These are phyloP conservation scores for Meloidogyne exigua DNA, from an alignment of 1,140 invertebrate genomes.

Conservation along the genomic window DNA sequence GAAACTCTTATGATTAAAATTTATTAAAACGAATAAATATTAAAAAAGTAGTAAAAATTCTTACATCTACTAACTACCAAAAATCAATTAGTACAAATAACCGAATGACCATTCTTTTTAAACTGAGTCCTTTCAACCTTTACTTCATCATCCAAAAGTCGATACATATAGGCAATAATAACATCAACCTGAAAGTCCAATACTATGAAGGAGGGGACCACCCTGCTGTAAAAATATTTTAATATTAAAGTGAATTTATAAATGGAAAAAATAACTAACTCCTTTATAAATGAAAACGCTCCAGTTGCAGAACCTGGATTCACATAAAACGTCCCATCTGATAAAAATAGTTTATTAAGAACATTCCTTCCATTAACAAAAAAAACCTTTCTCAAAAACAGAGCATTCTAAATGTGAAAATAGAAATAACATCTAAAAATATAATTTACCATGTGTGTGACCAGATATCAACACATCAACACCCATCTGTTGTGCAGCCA, in stretches of 20 bases:
- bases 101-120: neutral
- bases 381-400: conserved; percentile 81
- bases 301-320: conserved; percentile 98
- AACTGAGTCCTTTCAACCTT: conserved; percentile 70
- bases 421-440: neutral
- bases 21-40: no score
- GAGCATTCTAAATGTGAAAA: conserved; percentile 78
- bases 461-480: conserved; percentile 98
- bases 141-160: conserved; percentile 92
- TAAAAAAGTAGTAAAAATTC: no score
- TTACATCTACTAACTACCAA: no score
- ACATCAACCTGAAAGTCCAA: conserved; percentile 98
- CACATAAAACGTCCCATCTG: conserved; percentile 96
- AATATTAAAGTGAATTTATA: conserved; percentile 42
- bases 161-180: conserved; percentile 97
- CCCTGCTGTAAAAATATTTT: conserved; percentile 71
- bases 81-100: neutral
- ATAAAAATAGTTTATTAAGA: conserved; percentile 66
- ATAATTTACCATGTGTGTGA: conserved; percentile 77
- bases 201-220: conserved; percentile 93
- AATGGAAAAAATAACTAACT: conserved; percentile 32
- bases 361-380: no score
- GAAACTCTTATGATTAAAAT: no score
- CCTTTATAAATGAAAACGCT: conserved; percentile 71
- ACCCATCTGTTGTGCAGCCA: conserved; percentile 91